Percentiles rank a stretch among this genome's conserved stretches.
Conservation (phyloP, 2,113 vertebrate genomes). For the Ammodytes dubius region DNA sequence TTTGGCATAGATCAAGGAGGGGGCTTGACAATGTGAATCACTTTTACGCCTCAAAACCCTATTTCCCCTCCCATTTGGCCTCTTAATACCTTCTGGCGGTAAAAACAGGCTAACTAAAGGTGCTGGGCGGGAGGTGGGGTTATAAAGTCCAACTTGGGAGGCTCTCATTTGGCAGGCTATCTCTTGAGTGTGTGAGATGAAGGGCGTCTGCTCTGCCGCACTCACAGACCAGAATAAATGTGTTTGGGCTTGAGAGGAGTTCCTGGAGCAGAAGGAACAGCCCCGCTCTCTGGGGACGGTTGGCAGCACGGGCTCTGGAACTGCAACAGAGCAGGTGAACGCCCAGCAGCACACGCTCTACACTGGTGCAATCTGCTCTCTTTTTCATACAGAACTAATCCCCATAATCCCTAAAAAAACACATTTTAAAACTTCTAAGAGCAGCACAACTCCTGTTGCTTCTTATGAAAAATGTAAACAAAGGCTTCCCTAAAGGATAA, state of each 20-base stretch:
- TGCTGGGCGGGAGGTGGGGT: slow-evolving; percentile 30
- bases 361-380: slow-evolving; percentile 55
- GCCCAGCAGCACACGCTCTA: slow-evolving; percentile 38
- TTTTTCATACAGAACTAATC: slow-evolving; percentile 40
- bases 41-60: slow-evolving; percentile 52
- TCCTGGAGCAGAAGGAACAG: slow-evolving; percentile 66
- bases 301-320: slow-evolving; percentile 45
- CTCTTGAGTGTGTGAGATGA: slow-evolving; percentile 50
- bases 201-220: slow-evolving; percentile 47
- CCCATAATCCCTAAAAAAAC: slow-evolving; percentile 46
- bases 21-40: slow-evolving; percentile 65
- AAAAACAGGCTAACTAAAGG: slow-evolving; percentile 63
- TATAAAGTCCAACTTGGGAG: slow-evolving; percentile 30
- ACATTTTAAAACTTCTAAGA: slow-evolving; percentile 31
- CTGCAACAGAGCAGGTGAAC: slow-evolving; percentile 60
- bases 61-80: slow-evolving; percentile 68
- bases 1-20: slow-evolving; percentile 65
- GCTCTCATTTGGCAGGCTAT: slow-evolving; percentile 48
- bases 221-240: slow-evolving; percentile 71
- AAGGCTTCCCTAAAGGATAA: background rate
- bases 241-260: slow-evolving; percentile 58
- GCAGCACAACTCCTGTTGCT: slow-evolving; percentile 8
- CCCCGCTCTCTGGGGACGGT: slow-evolving; percentile 40
- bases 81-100: slow-evolving; percentile 60
- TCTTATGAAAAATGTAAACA: background rate